Percentiles rank a stretch among this genome's conserved stretches.
phyloP scores from a whole-genome alignment of 35 echinoderm and acorn worm genomes.

The Ptychodera flava region DNA sequence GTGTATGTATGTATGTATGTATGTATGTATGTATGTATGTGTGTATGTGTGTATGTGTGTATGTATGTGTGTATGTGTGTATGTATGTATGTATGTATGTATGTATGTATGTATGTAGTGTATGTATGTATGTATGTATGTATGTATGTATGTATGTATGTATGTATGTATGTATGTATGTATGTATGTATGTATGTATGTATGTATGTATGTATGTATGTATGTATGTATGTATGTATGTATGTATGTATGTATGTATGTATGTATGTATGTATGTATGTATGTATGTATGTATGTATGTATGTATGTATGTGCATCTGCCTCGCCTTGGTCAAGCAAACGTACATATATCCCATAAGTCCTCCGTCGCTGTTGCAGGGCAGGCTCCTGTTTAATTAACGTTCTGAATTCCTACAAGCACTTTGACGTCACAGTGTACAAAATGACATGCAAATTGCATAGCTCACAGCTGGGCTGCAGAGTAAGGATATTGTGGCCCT shows the following conservation, averaged over 20 bases:
- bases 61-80: neutral
- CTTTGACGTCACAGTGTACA: no score
- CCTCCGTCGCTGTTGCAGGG: no score
- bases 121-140: conserved; percentile 27
- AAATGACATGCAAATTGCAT: no score
- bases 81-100: neutral
- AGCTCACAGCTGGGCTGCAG: no score
- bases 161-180: conserved; percentile 43
- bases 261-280: conserved; percentile 35
- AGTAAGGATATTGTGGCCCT: no score
- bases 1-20: conserved; percentile 1
- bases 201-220: conserved; percentile 47
- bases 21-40: neutral
- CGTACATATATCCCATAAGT: no score
- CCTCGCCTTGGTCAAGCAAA: no score
- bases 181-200: conserved; percentile 47
- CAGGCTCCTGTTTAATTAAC: no score
- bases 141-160: conserved; percentile 34
- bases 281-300: conserved; percentile 47
- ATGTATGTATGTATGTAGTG: conserved; percentile 5
- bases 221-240: conserved; percentile 43
- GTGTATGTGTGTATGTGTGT: neutral
- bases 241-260: conserved; percentile 38
- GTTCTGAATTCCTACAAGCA: no score
- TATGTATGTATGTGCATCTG: conserved; percentile 33